Base-by-base conservation (phyloP, 1,140 invertebrate genomes). In the Drosophila oshimai region DNA sequence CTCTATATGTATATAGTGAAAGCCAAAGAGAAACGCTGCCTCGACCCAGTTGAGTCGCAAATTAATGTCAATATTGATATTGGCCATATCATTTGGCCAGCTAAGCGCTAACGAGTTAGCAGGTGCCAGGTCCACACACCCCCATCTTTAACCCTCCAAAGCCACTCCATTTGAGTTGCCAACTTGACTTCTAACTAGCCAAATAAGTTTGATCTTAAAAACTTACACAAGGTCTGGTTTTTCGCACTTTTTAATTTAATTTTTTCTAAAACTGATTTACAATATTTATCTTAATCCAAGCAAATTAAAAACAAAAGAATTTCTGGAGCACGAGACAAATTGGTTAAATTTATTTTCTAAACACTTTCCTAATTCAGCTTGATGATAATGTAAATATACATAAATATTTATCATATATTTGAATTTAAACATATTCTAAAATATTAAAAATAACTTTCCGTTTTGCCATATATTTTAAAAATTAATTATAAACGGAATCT, bases 41-140 rank as follows among this genome's bases (percentile, higher is more conserved):
- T 34, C 15, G 15, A 26, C 36, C 54, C 50, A 45, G 45, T 41
- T 70, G 49, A 60, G 47, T 26, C 39, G 47, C 51, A 81, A 75
- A 81, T 81, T 75, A 81, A 75, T 76, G 76, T 81, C 77, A 81
- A 80, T 81, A 80, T 80, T 80, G 77, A 71, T 75, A 71, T 80
- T 80, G 65, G 65, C 44, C 76, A 50, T 45, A 67, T 75, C 65
- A 67, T 81, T 80, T 81, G 31, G 71, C 57, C 45, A 33, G 60
- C 61, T 75, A 60, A 67, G 77, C 58, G 47, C 65, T 75, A 81
- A 81, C 71, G 64, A 80, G 76, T 60, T 78, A 54, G 41, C 69
- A 77, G 74, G 31, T 77, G 65, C 37, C 58, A 34, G 33, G 6
- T 34, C 39, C 54, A 53, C 34, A 54, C 34, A 9, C 18, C 10